phyloP scores from a whole-genome alignment of 2,888 invertebrate genomes.

The Caenorhabditis panamensis region DNA sequence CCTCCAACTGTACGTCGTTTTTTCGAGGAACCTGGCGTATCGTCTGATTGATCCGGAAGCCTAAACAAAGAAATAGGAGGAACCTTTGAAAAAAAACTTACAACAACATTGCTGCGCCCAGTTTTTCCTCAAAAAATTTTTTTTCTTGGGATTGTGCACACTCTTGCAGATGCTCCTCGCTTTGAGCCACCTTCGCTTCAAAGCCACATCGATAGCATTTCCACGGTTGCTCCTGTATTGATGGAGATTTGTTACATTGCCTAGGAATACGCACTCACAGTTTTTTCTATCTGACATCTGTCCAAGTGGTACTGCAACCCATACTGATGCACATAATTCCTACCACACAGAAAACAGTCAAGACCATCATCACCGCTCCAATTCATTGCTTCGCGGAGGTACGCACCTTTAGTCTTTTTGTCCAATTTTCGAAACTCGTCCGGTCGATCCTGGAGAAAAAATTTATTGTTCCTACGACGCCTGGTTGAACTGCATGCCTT shows the following conservation, averaged over 20 bases:
- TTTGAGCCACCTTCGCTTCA: constrained; percentile 9
- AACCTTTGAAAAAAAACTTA: background rate
- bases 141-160: constrained; percentile 16
- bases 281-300: constrained; percentile 42
- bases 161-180: constrained; percentile 20
- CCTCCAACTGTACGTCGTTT: constrained; percentile 13
- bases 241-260: no score
- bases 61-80: background rate
- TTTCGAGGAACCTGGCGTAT: background rate
- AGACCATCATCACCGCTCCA: background rate
- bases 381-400: constrained; percentile 26
- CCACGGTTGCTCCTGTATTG: constrained; percentile 59
- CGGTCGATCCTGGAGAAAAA: constrained; percentile 6
- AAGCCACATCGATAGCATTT: constrained; percentile 49
- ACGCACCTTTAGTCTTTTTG: background rate
- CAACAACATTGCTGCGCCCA: background rate
- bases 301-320: constrained; percentile 51
- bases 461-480: background rate
- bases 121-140: constrained; percentile 9
- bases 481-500: background rate
- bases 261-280: constrained; percentile 6
- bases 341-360: constrained; percentile 41
- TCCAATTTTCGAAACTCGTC: constrained; percentile 46
- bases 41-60: background rate
- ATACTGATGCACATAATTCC: constrained; percentile 6